Percentiles rank a stretch among this genome's conserved stretches.
phyloP scores from a whole-genome alignment of 2,888 invertebrate genomes.

The Morpho helenor region DNA sequence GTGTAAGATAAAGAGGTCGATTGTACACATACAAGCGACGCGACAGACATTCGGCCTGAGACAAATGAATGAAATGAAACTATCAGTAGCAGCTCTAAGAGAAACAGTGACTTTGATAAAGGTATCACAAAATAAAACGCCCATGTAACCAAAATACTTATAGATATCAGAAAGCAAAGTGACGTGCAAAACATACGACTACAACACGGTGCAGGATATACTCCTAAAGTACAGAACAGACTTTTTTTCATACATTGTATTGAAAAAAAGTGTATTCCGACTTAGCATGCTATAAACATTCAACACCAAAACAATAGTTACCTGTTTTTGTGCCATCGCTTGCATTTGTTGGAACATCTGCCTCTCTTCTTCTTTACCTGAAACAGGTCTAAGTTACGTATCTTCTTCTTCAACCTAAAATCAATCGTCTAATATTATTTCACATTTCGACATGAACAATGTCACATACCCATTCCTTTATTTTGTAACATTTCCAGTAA shows the following conservation, averaged over 20 bases:
- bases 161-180: slow-evolving; percentile 63
- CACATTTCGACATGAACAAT: background rate
- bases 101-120: slow-evolving; percentile 75
- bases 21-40: slow-evolving; percentile 58
- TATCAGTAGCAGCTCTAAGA: slow-evolving; percentile 76
- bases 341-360: slow-evolving; percentile 99
- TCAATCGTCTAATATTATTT: background rate
- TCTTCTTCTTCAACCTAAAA: slow-evolving; percentile 11
- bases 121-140: slow-evolving; percentile 80
- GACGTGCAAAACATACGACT: slow-evolving; percentile 61
- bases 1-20: slow-evolving; percentile 38
- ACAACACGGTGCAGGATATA: slow-evolving; percentile 51
- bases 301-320: slow-evolving; percentile 60
- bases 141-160: slow-evolving; percentile 61
- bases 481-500: slow-evolving; percentile 98
- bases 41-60: slow-evolving; percentile 70
- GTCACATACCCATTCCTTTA: slow-evolving; percentile 94
- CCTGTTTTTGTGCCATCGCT: slow-evolving; percentile 97
- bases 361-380: slow-evolving; percentile 97
- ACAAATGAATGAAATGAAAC: slow-evolving; percentile 76
- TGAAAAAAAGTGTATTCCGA: slow-evolving; percentile 32
- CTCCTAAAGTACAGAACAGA: slow-evolving; percentile 35
- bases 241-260: slow-evolving; percentile 38
- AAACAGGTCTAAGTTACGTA: slow-evolving; percentile 40
- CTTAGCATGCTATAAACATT: slow-evolving; percentile 46